Percentiles rank a stretch among this genome's conserved stretches.
phyloP scores from a whole-genome alignment of 1,140 invertebrate genomes.

The Pseudomyrmex gracilis region DNA sequence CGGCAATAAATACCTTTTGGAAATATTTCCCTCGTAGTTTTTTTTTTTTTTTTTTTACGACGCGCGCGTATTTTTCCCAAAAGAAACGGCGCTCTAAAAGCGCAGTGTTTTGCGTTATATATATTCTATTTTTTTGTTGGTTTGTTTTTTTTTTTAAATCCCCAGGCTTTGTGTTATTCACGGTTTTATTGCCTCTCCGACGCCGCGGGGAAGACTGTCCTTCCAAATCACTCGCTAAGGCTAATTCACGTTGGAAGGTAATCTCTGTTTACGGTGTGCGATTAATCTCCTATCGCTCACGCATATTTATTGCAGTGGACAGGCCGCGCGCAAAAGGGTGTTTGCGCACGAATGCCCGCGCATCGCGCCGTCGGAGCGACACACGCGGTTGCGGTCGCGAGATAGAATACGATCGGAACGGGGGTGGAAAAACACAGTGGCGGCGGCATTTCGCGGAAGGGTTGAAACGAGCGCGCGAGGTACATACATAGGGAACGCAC shows the following conservation, averaged over 20 bases:
- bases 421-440: slow-evolving; percentile 65
- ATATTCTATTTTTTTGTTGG: too few relatives aligned
- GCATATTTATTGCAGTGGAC: slow-evolving; percentile 49
- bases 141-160: slow-evolving; percentile 39
- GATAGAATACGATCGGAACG: slow-evolving; percentile 58
- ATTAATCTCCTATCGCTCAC: slow-evolving; percentile 61
- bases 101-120: background rate
- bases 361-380: slow-evolving; percentile 19
- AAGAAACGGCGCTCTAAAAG: slow-evolving; percentile 4
- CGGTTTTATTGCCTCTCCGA: slow-evolving; percentile 40
- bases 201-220: slow-evolving; percentile 11
- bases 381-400: slow-evolving; percentile 55
- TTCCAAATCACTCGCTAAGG: slow-evolving; percentile 51
- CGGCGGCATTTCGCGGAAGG: slow-evolving; percentile 53
- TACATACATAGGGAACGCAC: background rate
- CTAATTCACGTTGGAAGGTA: slow-evolving; percentile 56
- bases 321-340: background rate
- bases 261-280: slow-evolving; percentile 58
- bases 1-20: too few relatives aligned
- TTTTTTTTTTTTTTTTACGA: background rate
- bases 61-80: background rate
- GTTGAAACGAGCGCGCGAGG: slow-evolving; percentile 33
- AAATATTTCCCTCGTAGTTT: too few relatives aligned
- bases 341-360: slow-evolving; percentile 38
- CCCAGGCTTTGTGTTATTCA: slow-evolving; percentile 35